Evolutionary conservation across 1,140 invertebrate species (phyloP).

Genomic region (Eurosta solidaginis): DNA sequence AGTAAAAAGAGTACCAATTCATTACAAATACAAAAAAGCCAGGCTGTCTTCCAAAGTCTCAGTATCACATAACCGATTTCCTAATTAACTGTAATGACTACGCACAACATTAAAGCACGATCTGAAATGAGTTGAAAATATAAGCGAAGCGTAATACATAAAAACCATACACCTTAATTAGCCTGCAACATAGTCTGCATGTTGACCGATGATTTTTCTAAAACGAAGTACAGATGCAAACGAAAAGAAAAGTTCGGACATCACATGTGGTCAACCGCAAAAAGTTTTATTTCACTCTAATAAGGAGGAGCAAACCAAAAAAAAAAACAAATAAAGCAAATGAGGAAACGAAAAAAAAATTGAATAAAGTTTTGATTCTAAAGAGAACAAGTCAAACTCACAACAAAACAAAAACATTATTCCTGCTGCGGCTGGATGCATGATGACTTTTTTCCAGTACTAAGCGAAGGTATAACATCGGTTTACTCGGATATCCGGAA

Average conservation of each 20-base stretch:
- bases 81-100: not conserved
- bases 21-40: no score
- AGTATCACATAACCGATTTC: no score
- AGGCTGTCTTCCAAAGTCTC: no score
- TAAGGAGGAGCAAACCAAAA: no score
- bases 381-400: not conserved
- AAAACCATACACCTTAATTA: not conserved
- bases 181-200: not conserved
- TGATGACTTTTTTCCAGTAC: no score
- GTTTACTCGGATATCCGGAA: no score
- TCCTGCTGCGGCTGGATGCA: no score
- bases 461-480: no score
- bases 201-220: not conserved
- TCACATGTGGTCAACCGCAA: slow-evolving; percentile 20
- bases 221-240: not conserved
- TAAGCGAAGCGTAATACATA: not conserved
- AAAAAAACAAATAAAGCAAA: not conserved
- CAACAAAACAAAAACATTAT: no score
- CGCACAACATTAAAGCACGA: not conserved
- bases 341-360: not conserved
- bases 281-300: slow-evolving; percentile 11
- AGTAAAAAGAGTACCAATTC: no score
- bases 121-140: not conserved
- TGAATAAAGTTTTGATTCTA: not conserved
- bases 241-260: not conserved